Percentiles rank a stretch among this genome's conserved stretches.
phyloP scores from a whole-genome alignment of 1,140 invertebrate species.

The Cotesia chilonis region DNA sequence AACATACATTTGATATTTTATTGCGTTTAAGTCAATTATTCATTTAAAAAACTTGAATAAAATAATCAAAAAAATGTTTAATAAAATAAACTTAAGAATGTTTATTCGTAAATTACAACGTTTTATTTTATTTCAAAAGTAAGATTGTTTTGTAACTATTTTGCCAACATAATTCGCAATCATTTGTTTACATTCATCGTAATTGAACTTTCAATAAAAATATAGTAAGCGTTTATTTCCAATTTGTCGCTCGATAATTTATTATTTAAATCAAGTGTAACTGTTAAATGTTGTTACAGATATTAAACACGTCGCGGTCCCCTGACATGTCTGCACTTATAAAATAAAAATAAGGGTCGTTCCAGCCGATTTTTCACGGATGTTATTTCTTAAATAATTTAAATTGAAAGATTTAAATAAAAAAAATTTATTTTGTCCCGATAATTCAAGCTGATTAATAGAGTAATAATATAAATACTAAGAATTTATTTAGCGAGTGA shows the following conservation, averaged over 20 bases:
- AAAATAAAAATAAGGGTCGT: constrained; percentile 53
- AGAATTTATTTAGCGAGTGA: neutral
- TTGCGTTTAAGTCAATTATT: no score
- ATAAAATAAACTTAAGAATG: no score
- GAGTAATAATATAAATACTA: constrained; percentile 3
- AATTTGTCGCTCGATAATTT: neutral
- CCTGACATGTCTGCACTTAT: constrained; percentile 48
- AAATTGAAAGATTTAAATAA: neutral
- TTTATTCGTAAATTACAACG: no score
- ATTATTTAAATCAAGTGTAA: neutral
- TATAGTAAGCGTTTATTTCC: no score
- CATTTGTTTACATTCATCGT: no score
- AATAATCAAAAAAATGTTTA: no score
- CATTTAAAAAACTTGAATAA: no score
- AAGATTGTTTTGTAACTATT: no score
- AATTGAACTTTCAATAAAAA: no score
- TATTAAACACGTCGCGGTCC: constrained; percentile 19
- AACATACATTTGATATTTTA: no score
- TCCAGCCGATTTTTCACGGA: constrained; percentile 43
- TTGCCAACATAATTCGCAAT: no score
- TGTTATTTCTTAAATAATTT: neutral
- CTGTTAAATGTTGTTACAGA: neutral
- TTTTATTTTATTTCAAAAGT: no score
- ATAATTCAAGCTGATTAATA: neutral
- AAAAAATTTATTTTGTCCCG: neutral